phyloP scores from a whole-genome alignment of 2,888 invertebrate genomes.

The Rugalucina vietnamica region DNA sequence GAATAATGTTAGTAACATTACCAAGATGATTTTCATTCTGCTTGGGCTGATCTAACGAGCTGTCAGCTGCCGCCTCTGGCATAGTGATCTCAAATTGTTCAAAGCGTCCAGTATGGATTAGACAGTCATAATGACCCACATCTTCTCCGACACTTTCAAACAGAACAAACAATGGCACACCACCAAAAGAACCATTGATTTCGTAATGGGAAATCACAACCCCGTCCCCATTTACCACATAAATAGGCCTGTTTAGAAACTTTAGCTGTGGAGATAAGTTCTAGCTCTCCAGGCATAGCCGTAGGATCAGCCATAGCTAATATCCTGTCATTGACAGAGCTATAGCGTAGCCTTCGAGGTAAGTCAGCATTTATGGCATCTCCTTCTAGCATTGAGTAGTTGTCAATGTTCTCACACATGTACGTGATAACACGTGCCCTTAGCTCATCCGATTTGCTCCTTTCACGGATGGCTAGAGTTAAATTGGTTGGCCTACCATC shows the following conservation, averaged over 20 bases:
- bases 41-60: neutral
- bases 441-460: neutral
- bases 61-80: too few species aligned
- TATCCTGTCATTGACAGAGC: slow-evolving; percentile 9
- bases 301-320: neutral
- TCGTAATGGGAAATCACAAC: neutral
- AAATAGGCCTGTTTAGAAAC: neutral
- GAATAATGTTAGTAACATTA: too few species aligned
- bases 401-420: slow-evolving; percentile 8
- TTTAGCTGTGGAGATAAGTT: neutral
- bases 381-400: neutral
- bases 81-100: neutral
- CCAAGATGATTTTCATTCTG: neutral
- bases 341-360: neutral
- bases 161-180: neutral
- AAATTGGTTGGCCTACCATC: neutral
- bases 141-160: neutral
- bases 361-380: slow-evolving; percentile 21
- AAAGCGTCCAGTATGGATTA: neutral
- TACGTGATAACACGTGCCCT: slow-evolving; percentile 1
- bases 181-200: neutral
- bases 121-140: neutral
- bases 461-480: neutral
- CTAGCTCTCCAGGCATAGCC: slow-evolving; percentile 15
- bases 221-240: neutral